These are phyloP conservation scores for Phrynocephalus forsythii DNA, from an alignment of 2,797 vertebrate species.

Conservation along the genomic window DNA sequence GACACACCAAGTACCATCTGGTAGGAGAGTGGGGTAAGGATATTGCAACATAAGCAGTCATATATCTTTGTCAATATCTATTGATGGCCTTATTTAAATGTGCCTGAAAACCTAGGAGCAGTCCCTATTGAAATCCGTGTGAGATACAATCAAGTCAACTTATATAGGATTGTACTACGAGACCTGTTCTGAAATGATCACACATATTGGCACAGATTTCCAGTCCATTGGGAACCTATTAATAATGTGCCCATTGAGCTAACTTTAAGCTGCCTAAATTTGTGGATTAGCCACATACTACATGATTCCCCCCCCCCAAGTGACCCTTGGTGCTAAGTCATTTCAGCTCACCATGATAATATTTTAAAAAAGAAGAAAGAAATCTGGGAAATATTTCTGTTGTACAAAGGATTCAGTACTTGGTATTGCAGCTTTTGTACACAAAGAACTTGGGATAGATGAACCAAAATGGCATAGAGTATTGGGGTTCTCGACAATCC, in stretches of 20 bases:
- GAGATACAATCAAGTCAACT: neutral
- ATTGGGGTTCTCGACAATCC: neutral
- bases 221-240: neutral
- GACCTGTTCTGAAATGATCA: neutral
- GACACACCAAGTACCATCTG: neutral
- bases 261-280: neutral
- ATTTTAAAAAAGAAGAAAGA: slow-evolving; percentile 47
- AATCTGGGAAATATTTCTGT: neutral
- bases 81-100: neutral
- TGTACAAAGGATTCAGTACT: slow-evolving; percentile 35
- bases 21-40: neutral
- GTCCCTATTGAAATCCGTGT: neutral
- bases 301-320: neutral
- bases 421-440: slow-evolving; percentile 45
- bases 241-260: slow-evolving; percentile 1
- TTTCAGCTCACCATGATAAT: slow-evolving; percentile 22
- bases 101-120: neutral
- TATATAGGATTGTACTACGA: neutral
- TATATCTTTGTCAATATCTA: no score
- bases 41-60: neutral
- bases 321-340: neutral
- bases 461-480: slow-evolving; percentile 5
- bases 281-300: neutral
- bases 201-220: neutral
- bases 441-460: slow-evolving; percentile 19